Evolutionary conservation across 2,797 vertebrate genomes (phyloP).

Genomic region (Notolepis coatsorum): DNA sequence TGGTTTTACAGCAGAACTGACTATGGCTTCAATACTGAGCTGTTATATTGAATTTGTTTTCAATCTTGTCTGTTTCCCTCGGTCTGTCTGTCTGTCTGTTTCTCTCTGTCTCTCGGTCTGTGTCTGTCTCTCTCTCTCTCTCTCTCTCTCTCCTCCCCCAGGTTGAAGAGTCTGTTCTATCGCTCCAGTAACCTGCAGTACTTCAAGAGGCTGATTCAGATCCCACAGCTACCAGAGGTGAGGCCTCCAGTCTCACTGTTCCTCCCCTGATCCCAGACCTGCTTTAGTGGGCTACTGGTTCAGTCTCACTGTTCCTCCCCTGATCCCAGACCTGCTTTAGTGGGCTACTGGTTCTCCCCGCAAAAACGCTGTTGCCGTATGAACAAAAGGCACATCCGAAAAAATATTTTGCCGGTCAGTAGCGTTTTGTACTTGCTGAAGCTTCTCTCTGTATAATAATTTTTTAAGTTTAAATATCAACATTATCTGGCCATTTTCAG

Average conservation of each 20-base stretch:
- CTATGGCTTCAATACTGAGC: slow-evolving; percentile 7
- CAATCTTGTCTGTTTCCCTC: slow-evolving; percentile 4
- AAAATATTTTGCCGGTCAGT: no score
- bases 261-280: no score
- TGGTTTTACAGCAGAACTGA: slow-evolving; percentile 6
- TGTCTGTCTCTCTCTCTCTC: neutral
- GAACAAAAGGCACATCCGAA: no score
- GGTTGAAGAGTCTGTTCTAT: slow-evolving; percentile 96
- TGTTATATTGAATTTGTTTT: slow-evolving; percentile 21
- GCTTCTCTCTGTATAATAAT: no score
- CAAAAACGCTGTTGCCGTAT: no score
- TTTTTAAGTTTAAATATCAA: no score
- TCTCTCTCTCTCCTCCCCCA: slow-evolving; percentile 48
- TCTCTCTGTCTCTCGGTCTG: neutral
- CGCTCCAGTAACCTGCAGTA: slow-evolving; percentile 99
- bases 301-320: neutral
- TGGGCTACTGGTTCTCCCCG: no score
- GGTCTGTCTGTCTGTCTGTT: neutral
- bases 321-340: no score
- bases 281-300: no score
- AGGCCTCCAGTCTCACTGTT: slow-evolving; percentile 41
- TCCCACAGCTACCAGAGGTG: slow-evolving; percentile 97
- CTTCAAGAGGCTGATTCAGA: slow-evolving; percentile 98
- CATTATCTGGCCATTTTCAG: no score
- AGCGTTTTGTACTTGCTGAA: no score